These are phyloP conservation scores for Diarsia dahlii DNA, from an alignment of 2,888 invertebrate species.

Conservation along the genomic window DNA sequence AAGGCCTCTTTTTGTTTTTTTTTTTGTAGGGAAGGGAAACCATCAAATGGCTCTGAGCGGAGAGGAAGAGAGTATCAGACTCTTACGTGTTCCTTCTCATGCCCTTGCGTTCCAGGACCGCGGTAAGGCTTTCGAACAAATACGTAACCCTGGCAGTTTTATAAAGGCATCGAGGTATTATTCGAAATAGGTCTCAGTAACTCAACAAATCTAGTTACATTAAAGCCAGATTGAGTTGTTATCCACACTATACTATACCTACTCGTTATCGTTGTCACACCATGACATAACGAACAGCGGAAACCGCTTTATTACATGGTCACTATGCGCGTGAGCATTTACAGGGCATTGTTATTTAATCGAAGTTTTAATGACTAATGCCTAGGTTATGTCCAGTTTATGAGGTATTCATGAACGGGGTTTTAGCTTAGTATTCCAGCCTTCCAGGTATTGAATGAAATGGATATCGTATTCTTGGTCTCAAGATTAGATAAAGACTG, in stretches of 20 bases:
- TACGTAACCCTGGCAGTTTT: no score
- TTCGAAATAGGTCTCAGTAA: background rate
- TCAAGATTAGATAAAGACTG: background rate
- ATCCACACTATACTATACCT: constrained; percentile 12
- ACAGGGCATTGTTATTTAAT: constrained; percentile 9
- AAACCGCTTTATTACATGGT: constrained; percentile 22
- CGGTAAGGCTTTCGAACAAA: no score
- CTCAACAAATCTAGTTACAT: background rate
- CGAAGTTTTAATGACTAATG: background rate
- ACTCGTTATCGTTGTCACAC: constrained; percentile 17
- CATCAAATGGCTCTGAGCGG: no score
- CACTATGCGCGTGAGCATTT: constrained; percentile 39
- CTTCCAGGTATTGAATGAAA: background rate
- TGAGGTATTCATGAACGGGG: background rate
- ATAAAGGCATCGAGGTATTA: background rate
- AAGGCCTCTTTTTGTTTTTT: background rate
- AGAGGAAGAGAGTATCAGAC: no score
- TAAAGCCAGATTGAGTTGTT: constrained; percentile 17
- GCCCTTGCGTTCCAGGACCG: no score
- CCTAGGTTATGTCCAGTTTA: background rate
- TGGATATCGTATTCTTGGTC: background rate
- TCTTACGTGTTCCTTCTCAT: no score
- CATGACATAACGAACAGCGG: constrained; percentile 33
- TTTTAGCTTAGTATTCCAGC: background rate
- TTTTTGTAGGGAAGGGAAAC: no score